phyloP scores from a whole-genome alignment of 2,888 invertebrate species.

The Philereme vetulata region DNA sequence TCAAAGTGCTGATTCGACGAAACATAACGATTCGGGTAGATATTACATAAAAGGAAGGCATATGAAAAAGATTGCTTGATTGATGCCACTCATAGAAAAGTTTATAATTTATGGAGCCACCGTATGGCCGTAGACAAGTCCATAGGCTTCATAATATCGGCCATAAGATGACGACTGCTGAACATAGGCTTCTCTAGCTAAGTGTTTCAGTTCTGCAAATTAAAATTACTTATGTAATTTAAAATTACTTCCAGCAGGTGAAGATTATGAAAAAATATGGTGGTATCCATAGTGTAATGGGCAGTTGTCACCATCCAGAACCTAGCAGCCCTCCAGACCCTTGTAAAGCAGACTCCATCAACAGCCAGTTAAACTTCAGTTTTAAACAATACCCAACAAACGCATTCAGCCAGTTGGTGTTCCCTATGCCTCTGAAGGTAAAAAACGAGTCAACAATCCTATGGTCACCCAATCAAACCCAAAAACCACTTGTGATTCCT shows the following conservation, averaged over 20 bases:
- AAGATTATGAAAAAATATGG: constrained; percentile 9
- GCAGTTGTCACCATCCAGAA: constrained; percentile 42
- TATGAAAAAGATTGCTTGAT: too few species aligned
- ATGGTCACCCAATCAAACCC: constrained; percentile 45
- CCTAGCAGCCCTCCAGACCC: constrained; percentile 45
- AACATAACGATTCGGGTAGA: background rate
- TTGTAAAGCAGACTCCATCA: background rate
- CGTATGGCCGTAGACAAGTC: too few species aligned
- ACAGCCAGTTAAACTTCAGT: background rate
- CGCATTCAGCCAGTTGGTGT: constrained; percentile 47
- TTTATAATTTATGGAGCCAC: too few species aligned
- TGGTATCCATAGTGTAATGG: constrained; percentile 5
- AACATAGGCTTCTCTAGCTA: too few species aligned
- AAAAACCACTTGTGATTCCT: constrained; percentile 32
- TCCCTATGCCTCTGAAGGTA: constrained; percentile 42
- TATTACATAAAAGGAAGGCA: background rate
- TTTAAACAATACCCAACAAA: constrained; percentile 22
- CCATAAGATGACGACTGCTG: too few species aligned
- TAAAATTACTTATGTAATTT: background rate
- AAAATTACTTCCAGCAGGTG: constrained; percentile 12
- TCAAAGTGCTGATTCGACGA: background rate
- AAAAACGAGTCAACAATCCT: constrained; percentile 38
- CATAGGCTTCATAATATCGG: too few species aligned
- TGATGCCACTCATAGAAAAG: too few species aligned
- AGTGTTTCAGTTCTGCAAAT: background rate